Evolutionary conservation across 2,113 vertebrate genomes (phyloP).

Genomic region (Colaptes auratus): DNA sequence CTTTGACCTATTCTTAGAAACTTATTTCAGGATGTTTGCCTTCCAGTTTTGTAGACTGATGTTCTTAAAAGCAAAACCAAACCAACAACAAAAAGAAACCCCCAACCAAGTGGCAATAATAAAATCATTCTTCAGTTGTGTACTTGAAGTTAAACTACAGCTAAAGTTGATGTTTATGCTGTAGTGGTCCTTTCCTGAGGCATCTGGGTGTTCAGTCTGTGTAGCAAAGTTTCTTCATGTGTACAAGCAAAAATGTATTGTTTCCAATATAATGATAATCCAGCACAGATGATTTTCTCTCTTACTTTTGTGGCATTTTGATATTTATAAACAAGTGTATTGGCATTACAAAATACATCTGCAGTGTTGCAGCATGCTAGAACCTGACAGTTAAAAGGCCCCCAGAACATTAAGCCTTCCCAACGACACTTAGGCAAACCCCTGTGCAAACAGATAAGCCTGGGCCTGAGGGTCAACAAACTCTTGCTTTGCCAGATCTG

Average conservation of each 20-base stretch:
- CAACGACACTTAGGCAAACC: background rate
- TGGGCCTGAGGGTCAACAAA: conserved; percentile 6
- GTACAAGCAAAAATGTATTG: background rate
- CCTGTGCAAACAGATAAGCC: conserved; percentile 57
- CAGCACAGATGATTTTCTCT: background rate
- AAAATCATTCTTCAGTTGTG: background rate
- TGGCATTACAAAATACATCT: background rate
- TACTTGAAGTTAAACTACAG: background rate
- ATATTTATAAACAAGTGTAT: background rate
- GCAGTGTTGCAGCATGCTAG: background rate
- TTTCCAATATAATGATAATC: background rate
- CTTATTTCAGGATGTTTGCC: background rate
- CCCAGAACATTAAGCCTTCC: background rate
- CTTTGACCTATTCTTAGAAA: background rate
- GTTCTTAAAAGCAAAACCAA: background rate
- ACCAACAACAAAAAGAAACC: no score
- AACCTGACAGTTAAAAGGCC: background rate
- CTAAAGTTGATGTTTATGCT: background rate
- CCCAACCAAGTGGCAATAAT: background rate
- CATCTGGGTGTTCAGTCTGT: background rate
- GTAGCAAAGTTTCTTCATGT: background rate
- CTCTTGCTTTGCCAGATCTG: conserved; percentile 4
- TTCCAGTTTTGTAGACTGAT: background rate
- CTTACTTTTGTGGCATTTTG: background rate
- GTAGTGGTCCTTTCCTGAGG: background rate